Conservation (phyloP, 2,888 invertebrate genomes). For the Melolontha melolontha region DNA sequence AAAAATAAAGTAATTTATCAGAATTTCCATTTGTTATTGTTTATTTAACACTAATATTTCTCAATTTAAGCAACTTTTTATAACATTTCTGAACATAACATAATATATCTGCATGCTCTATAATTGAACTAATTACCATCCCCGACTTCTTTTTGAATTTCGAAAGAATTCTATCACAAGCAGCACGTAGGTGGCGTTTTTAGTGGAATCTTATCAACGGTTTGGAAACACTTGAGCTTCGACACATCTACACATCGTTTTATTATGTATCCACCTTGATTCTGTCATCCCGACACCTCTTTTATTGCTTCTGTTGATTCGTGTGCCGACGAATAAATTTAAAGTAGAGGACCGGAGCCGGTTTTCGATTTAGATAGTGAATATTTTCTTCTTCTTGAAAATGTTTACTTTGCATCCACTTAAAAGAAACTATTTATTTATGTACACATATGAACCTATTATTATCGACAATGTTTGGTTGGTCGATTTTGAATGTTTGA, state of each 20-base stretch:
- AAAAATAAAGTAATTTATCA: too few species aligned
- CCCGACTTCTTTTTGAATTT: constrained; percentile 1
- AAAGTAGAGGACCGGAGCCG: constrained; percentile 39
- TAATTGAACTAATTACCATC: background rate
- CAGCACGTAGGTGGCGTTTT: constrained; percentile 25
- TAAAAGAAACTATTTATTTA: constrained; percentile 20
- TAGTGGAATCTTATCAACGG: constrained; percentile 38
- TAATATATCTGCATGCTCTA: too few species aligned
- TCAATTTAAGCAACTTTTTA: too few species aligned
- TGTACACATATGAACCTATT: constrained; percentile 15
- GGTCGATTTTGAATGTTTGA: constrained; percentile 3
- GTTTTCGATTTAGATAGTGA: constrained; percentile 41
- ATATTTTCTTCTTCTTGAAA: constrained; percentile 35
- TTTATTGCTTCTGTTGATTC: constrained; percentile 44
- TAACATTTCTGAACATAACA: too few species aligned
- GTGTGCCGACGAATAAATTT: constrained; percentile 44
- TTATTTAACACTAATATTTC: too few species aligned
- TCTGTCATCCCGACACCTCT: constrained; percentile 45
- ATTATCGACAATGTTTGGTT: constrained; percentile 6
- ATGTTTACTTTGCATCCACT: constrained; percentile 40
- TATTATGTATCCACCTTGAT: constrained; percentile 45
- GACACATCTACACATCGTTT: constrained; percentile 45
- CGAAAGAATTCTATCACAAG: background rate
- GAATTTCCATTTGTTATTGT: too few species aligned
- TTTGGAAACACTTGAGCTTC: constrained; percentile 41